Conservation (phyloP, 2,888 invertebrate species). For the Synergus japonicus region DNA sequence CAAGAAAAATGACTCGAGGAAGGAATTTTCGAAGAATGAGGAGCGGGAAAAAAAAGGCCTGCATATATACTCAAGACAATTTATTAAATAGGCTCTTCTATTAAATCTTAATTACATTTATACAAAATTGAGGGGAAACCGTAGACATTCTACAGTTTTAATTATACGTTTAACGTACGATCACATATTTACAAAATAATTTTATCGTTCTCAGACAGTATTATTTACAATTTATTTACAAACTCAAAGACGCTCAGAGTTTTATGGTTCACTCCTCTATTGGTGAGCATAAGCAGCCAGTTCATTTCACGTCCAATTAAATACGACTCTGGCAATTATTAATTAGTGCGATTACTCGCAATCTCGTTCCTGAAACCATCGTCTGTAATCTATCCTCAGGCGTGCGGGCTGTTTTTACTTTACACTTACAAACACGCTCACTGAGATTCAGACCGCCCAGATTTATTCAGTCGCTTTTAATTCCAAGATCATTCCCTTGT, state of each 20-base stretch:
- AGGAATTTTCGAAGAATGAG: slow-evolving; percentile 9
- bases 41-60: background rate
- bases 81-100: slow-evolving; percentile 71
- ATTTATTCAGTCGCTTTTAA: slow-evolving; percentile 38
- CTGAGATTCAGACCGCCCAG: slow-evolving; percentile 35
- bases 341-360: slow-evolving; percentile 37
- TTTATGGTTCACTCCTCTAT: slow-evolving; percentile 12
- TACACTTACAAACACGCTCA: slow-evolving; percentile 25
- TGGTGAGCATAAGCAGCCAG: slow-evolving; percentile 30
- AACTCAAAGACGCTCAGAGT: slow-evolving; percentile 3
- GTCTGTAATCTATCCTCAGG: slow-evolving; percentile 34
- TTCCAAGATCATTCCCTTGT: slow-evolving; percentile 61
- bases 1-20: background rate
- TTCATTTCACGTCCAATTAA: slow-evolving; percentile 41
- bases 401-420: slow-evolving; percentile 20
- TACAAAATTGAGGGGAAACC: slow-evolving; percentile 68
- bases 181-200: slow-evolving; percentile 40
- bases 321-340: slow-evolving; percentile 39
- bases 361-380: slow-evolving; percentile 37
- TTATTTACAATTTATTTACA: slow-evolving; percentile 40
- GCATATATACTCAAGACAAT: slow-evolving; percentile 24
- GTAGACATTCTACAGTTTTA: background rate
- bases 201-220: slow-evolving; percentile 2
- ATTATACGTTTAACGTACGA: slow-evolving; percentile 30
- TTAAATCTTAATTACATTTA: slow-evolving; percentile 69